Evolutionary conservation across 2,888 invertebrate genomes (phyloP).

Genomic region (Monopis laevigella): DNA sequence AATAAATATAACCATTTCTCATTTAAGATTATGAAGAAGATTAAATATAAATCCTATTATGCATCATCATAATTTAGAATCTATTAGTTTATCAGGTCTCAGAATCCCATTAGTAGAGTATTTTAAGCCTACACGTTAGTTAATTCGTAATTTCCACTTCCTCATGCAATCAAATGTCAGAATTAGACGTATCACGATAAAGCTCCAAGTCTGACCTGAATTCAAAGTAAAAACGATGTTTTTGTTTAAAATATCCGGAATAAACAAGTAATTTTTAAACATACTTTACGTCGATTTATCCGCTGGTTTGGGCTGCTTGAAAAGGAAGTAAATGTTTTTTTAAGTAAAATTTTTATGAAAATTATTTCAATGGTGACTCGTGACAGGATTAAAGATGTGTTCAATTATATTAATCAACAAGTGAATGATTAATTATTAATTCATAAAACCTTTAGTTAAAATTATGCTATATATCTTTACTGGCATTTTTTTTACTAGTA

Average conservation of each 20-base stretch:
- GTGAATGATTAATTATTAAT: no score
- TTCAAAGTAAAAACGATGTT: no score
- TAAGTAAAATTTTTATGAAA: no score
- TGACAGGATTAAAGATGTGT: no score
- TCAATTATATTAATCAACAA: no score
- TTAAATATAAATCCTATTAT: neutral
- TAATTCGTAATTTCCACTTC: slow-evolving; percentile 5
- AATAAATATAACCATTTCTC: no score
- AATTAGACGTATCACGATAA: slow-evolving; percentile 3
- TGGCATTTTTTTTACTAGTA: no score
- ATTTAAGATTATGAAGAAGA: no score
- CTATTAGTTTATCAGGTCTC: slow-evolving; percentile 3
- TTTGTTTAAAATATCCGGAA: neutral
- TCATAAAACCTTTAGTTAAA: no score
- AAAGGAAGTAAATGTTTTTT: no score
- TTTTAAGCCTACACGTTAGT: slow-evolving; percentile 2
- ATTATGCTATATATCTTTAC: no score
- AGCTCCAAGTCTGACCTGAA: slow-evolving; percentile 1
- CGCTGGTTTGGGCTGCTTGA: slow-evolving; percentile 17
- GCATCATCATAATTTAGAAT: neutral
- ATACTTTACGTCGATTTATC: slow-evolving; percentile 1
- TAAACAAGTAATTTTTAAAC: neutral
- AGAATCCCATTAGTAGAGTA: slow-evolving; percentile 1
- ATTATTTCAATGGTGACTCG: no score
- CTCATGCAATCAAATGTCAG: neutral